Conservation (phyloP, 2,888 invertebrate genomes). For the Camptogramma bilineatum region DNA sequence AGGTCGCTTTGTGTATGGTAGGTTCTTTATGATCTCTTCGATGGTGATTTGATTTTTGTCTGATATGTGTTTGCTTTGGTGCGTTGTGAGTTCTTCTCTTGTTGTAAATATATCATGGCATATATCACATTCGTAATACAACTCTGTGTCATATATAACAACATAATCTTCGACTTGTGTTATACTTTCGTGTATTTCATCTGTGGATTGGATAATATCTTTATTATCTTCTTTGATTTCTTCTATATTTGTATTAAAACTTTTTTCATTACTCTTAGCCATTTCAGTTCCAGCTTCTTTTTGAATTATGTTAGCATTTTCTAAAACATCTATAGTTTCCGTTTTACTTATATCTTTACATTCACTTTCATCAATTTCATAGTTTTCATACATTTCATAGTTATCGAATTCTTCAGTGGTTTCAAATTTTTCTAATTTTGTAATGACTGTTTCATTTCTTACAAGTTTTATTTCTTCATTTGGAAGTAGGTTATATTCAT, state of each 20-base stretch:
- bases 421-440: neutral
- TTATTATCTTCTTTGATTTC: neutral
- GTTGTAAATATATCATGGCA: neutral
- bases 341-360: neutral
- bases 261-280: no score
- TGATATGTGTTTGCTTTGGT: neutral
- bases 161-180: conserved; percentile 4
- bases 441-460: neutral
- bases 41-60: neutral
- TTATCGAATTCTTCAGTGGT: neutral
- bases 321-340: no score
- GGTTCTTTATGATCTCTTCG: neutral
- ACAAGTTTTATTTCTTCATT: neutral
- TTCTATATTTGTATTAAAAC: neutral
- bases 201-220: neutral
- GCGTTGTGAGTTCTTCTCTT: neutral
- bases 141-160: conserved; percentile 4
- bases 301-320: no score
- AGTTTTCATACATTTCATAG: no score
- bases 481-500: neutral
- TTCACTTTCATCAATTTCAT: no score
- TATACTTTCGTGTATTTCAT: neutral
- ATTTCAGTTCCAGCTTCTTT: no score
- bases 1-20: neutral
- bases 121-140: neutral